Evolutionary conservation across 2,113 vertebrate genomes (phyloP).

Genomic region (Muntiacus reevesi): DNA sequence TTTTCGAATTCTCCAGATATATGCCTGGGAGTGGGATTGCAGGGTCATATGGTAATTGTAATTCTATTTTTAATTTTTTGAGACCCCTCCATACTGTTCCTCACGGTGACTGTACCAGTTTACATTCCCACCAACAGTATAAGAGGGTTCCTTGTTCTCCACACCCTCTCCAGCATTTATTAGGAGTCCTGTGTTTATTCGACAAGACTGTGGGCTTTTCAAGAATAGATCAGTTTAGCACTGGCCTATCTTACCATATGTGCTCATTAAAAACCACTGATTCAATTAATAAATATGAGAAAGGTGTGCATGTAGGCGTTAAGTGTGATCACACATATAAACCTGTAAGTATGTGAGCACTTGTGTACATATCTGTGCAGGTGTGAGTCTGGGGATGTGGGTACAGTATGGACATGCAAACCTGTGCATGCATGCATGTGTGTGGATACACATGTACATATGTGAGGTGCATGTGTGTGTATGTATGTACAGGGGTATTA

Average conservation of each 20-base stretch:
- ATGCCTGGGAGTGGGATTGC: not conserved
- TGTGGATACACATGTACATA: too few species aligned
- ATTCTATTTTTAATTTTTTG: not conserved
- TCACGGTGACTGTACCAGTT: not conserved
- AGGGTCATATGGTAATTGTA: not conserved
- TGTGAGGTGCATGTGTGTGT: not conserved
- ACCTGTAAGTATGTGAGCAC: accelerated
- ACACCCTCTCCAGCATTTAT: not conserved
- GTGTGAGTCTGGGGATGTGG: not conserved
- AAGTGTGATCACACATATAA: not conserved
- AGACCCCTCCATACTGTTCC: not conserved
- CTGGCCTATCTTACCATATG: accelerated
- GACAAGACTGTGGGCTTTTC: not conserved
- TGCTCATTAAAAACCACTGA: not conserved
- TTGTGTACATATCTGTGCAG: not conserved
- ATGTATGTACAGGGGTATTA: not conserved
- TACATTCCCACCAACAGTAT: not conserved
- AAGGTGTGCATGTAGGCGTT: not conserved
- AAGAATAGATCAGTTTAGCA: not conserved
- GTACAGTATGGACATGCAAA: not conserved
- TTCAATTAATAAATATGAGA: not conserved
- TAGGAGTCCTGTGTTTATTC: not conserved
- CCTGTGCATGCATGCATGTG: too few species aligned
- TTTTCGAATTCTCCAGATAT: not conserved
- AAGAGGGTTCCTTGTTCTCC: not conserved